phyloP scores from a whole-genome alignment of 2,113 vertebrate genomes.

The Epinephelus lanceolatus region DNA sequence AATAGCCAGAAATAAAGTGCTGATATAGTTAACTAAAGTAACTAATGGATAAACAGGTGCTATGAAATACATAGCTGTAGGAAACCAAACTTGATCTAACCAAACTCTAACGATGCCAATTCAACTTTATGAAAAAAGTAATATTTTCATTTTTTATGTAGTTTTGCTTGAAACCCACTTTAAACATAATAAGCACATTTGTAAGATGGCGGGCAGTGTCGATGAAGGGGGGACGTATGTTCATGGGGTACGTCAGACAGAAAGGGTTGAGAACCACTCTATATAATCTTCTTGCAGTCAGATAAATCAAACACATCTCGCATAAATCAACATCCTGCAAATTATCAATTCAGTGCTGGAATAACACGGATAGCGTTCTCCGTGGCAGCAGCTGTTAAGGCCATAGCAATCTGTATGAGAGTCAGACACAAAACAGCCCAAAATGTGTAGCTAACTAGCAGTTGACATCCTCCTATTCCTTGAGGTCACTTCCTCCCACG shows the following conservation, averaged over 20 bases:
- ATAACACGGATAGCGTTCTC: neutral
- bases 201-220: no score
- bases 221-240: neutral
- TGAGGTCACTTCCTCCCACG: constrained; percentile 60
- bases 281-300: neutral
- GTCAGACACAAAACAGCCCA: constrained; percentile 58
- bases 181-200: neutral
- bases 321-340: constrained; percentile 25
- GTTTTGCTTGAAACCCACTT: neutral
- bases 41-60: no score
- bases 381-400: constrained; percentile 52
- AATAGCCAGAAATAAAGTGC: no score
- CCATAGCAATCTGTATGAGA: constrained; percentile 44
- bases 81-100: neutral
- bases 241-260: neutral
- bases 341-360: constrained; percentile 14
- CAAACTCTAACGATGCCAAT: neutral
- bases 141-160: neutral
- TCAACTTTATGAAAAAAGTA: neutral
- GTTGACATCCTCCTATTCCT: constrained; percentile 62
- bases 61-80: no score
- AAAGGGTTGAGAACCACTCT: neutral
- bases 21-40: no score
- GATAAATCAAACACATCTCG: neutral
- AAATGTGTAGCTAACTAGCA: constrained; percentile 60